Percentiles rank a stretch among this genome's conserved stretches.
Evolutionary conservation across 2,888 invertebrate species (phyloP).

Genomic region (Zootermopsis nevadensis): DNA sequence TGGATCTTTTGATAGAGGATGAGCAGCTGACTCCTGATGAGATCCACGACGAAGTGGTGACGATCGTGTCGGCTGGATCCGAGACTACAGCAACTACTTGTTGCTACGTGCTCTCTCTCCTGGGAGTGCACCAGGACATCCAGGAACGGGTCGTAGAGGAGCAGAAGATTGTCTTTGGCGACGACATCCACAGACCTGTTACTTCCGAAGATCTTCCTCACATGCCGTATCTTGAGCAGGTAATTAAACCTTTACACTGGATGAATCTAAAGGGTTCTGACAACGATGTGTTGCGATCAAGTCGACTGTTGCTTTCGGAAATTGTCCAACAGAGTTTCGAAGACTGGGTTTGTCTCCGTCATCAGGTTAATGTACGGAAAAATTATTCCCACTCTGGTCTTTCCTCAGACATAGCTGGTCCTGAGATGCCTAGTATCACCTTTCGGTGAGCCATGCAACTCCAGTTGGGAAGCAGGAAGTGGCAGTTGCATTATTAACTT

Average conservation of each 20-base stretch:
- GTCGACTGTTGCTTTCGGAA: no score
- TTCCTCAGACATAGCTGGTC: no score
- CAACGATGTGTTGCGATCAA: no score
- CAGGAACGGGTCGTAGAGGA: slow-evolving; percentile 51
- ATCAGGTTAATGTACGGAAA: no score
- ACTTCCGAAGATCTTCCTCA: slow-evolving; percentile 52
- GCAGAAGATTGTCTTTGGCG: slow-evolving; percentile 47
- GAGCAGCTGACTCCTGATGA: slow-evolving; percentile 40
- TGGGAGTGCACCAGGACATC: slow-evolving; percentile 52
- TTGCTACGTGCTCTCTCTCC: slow-evolving; percentile 49
- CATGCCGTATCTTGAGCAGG: slow-evolving; percentile 54
- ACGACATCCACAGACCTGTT: slow-evolving; percentile 33
- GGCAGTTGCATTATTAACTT: no score
- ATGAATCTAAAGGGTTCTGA: no score
- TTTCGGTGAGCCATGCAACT: no score
- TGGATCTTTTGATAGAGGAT: slow-evolving; percentile 46
- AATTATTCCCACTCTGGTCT: no score
- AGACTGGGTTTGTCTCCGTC: no score
- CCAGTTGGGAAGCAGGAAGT: no score
- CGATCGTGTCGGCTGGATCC: slow-evolving; percentile 53
- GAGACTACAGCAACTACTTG: slow-evolving; percentile 51
- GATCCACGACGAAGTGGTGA: slow-evolving; percentile 52
- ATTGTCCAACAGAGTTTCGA: no score
- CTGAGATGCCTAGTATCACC: no score
- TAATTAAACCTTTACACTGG: not conserved